phyloP scores from a whole-genome alignment of 2,113 vertebrate species.

The Podarcis muralis region DNA sequence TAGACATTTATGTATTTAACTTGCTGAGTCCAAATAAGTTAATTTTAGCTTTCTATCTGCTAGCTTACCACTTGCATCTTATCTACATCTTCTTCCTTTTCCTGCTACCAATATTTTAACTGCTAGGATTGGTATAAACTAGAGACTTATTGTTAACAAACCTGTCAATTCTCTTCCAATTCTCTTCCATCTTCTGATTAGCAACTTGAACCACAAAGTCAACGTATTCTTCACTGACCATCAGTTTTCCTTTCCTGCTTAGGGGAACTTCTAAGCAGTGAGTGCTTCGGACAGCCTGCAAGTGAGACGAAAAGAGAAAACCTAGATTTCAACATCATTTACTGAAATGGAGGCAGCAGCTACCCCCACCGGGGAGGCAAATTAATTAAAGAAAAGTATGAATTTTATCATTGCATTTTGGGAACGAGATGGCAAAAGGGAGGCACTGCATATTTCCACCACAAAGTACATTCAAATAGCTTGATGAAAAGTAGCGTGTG shows the following conservation, averaged over 20 bases:
- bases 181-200: constrained; percentile 94
- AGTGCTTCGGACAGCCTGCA: constrained; percentile 91
- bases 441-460: background rate
- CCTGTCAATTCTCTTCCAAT: constrained; percentile 87
- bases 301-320: background rate
- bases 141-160: constrained; percentile 56
- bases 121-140: background rate
- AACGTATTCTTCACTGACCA: constrained; percentile 88
- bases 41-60: background rate
- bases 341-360: background rate
- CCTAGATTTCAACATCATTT: background rate
- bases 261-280: constrained; percentile 94
- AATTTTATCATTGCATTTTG: background rate
- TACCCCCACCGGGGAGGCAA: background rate
- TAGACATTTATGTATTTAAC: background rate
- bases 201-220: constrained; percentile 83
- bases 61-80: background rate
- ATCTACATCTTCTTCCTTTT: background rate
- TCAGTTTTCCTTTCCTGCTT: constrained; percentile 79
- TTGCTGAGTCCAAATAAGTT: background rate
- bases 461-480: background rate
- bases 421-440: background rate
- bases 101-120: background rate
- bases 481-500: background rate
- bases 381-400: background rate